phyloP scores from a whole-genome alignment of 2,113 vertebrate genomes.

The Chloebia gouldiae region DNA sequence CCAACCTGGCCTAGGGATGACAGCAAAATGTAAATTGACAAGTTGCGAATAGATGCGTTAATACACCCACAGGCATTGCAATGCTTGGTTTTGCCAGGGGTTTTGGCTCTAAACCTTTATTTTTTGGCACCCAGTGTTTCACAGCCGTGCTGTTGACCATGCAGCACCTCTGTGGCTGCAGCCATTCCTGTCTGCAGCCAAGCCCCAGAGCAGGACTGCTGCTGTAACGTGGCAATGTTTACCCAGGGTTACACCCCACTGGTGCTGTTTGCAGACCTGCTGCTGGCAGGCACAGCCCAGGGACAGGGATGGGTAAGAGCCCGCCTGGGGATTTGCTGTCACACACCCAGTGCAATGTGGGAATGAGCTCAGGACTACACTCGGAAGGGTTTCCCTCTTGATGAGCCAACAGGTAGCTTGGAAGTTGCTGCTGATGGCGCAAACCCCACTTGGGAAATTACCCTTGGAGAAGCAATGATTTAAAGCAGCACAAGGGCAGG shows the following conservation, averaged over 20 bases:
- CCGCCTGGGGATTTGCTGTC: rapidly evolving
- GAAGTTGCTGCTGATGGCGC: background rate
- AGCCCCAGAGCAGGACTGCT: rapidly evolving
- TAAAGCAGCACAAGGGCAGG: rapidly evolving
- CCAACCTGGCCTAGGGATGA: background rate
- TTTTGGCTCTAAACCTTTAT: too few relatives aligned
- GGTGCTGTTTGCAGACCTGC: background rate
- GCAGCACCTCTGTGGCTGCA: rapidly evolving
- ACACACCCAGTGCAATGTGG: rapidly evolving
- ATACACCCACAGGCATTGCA: rapidly evolving
- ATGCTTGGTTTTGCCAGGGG: background rate
- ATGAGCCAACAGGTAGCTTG: rapidly evolving
- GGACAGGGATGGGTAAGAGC: rapidly evolving
- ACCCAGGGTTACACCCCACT: background rate
- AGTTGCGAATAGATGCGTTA: background rate
- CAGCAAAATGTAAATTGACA: background rate
- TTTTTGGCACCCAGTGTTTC: rapidly evolving
- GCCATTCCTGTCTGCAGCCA: too few relatives aligned
- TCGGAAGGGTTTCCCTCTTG: background rate
- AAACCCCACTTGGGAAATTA: rapidly evolving
- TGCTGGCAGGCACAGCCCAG: background rate
- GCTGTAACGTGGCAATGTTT: background rate
- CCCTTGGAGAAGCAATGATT: background rate
- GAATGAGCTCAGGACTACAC: rapidly evolving
- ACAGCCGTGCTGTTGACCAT: rapidly evolving